Percentiles rank a stretch among this genome's conserved stretches.
Evolutionary conservation across 2,113 vertebrate genomes (phyloP).

Genomic region (Rhynchopsitta pachyrhyncha): DNA sequence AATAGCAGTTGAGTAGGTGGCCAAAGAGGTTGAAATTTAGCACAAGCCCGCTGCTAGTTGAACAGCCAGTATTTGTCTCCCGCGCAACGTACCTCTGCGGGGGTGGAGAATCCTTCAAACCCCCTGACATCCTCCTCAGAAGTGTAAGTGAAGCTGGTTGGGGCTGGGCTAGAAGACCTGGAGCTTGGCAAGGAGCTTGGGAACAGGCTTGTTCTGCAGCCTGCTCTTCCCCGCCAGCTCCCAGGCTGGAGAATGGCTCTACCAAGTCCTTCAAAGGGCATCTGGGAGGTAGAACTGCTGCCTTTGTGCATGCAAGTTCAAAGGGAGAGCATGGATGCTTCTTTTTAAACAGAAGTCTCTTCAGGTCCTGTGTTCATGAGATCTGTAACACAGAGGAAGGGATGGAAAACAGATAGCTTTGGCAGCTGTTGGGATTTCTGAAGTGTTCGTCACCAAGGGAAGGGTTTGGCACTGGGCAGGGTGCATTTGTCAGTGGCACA

Average conservation of each 20-base stretch:
- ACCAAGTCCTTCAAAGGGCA: background rate
- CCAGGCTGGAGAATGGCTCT: background rate
- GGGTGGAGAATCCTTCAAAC: background rate
- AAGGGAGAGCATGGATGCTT: background rate
- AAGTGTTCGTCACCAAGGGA: background rate
- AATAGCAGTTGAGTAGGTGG: constrained; percentile 67
- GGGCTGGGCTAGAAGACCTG: rapidly evolving
- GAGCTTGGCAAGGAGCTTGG: rapidly evolving
- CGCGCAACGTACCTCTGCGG: rapidly evolving
- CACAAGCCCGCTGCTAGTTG: background rate
- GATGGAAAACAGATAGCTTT: background rate
- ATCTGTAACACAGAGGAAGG: background rate
- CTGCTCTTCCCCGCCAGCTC: background rate
- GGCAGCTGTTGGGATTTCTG: constrained; percentile 30
- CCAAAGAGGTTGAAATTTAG: constrained; percentile 51
- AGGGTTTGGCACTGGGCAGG: constrained; percentile 33
- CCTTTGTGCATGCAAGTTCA: background rate
- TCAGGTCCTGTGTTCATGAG: background rate
- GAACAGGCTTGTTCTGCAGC: background rate
- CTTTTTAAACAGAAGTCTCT: background rate
- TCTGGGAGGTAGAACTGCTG: background rate
- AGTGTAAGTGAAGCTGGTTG: background rate
- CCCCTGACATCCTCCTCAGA: background rate
- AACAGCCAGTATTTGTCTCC: background rate
- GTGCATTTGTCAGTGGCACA: constrained; percentile 45